Evolutionary conservation across 2,797 vertebrate species (phyloP), one percentile per base, ranked within the genome.

Genomic region (Sebastes diaconus): DNA sequence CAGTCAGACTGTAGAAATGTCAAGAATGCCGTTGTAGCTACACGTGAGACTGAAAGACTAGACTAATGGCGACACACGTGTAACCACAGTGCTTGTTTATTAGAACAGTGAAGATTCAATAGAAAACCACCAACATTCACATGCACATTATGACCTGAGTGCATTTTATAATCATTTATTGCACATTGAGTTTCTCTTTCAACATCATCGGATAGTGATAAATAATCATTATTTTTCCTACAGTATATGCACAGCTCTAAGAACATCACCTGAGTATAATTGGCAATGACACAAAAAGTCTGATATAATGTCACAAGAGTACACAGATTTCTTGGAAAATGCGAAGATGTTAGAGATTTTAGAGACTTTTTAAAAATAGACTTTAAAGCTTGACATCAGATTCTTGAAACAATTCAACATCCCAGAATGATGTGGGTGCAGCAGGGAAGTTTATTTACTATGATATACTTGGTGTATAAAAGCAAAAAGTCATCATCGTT

Each of bases 91-190:
- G 4, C 32, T 20, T 8, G 46, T 78, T 79, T 68, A 68, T 71
- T 64, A 25, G 18, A 57, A 57, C 18, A 68, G 18, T 29, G 20
- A 32, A 16, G 6, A 60, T 14, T 73, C 13, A 42, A 8, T 9
- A 25, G 27, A 72, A 25, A 55, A 73, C 9, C 10, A 39, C 14
- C 6, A 34, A 27, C 13, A 30, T 63, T 60, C 7, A 66, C 55
- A 39, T 39, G 50, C 39, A 59, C 60, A 72, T 32, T 22, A 68
- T 42, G 12, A 64, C 14, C 24, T 8, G 58, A 50, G 30, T 73
- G 8, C 64, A 74, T 68, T 32, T 32, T 55, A 7, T 22, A 50
- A 29, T 16, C 5, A 52, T 79, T 75, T 77, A 75, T 84, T 85
- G n/a, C 59, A 81, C 29, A 58, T 59, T 63, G 1, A 58, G 39